phyloP scores from a whole-genome alignment of 2,113 vertebrate species.

The Nothoprocta pentlandii region DNA sequence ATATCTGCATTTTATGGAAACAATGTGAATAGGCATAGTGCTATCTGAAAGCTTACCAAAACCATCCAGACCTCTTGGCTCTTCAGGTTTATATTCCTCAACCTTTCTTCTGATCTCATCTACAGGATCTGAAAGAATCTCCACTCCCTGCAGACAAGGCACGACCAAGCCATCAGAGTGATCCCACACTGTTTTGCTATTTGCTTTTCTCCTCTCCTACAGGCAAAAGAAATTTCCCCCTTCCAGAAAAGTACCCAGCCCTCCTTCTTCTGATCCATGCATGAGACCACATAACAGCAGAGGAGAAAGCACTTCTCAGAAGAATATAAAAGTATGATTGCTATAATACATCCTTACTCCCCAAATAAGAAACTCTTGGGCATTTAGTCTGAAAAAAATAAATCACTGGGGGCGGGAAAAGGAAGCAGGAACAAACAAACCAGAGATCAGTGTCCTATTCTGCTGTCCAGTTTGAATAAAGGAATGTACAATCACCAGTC shows the following conservation, averaged over 20 bases:
- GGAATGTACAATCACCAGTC: background rate
- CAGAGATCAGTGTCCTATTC: background rate
- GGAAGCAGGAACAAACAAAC: background rate
- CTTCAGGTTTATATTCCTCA: background rate
- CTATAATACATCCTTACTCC: background rate
- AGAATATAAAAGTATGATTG: background rate
- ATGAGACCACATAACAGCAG: background rate
- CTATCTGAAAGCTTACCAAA: background rate
- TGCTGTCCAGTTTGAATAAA: background rate
- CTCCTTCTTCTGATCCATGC: background rate
- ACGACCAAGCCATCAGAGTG: background rate
- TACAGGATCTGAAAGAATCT: background rate
- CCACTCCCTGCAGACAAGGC: background rate
- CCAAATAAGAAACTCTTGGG: background rate
- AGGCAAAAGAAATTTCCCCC: background rate
- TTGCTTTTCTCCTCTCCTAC: background rate
- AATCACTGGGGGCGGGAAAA: rapidly evolving
- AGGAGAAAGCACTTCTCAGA: background rate
- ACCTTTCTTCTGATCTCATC: background rate
- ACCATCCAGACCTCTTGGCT: background rate
- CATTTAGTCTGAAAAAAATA: background rate
- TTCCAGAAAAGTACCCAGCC: background rate
- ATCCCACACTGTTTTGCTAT: background rate
- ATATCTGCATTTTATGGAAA: rapidly evolving
- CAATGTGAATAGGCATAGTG: background rate